Base-by-base conservation (phyloP, 2,888 invertebrate species). In the Poecilus cupreus region DNA sequence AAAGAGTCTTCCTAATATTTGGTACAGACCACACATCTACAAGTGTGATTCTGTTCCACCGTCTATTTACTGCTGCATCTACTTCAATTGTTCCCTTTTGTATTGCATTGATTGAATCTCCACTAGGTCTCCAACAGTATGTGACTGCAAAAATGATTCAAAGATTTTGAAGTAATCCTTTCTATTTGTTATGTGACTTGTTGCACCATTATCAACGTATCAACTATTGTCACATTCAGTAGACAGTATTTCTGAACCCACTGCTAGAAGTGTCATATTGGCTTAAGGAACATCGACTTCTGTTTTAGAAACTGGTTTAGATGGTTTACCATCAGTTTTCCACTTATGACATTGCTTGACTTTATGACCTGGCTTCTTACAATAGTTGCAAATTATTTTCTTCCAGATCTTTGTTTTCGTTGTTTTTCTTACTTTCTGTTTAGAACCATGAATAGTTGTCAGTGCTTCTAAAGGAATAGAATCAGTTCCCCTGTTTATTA, bases 301-400 rank as follows among this genome's bases (percentile, higher is more conserved):
- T 4, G 37, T 37, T 37, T 37, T 37, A 37, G 10, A 37, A 37
- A 37, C 37, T 57, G 57, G 57, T 16, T 57, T 57, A 20, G 57
- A 18, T 57, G 64, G 64, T 22, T 22, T 64, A 8, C 64, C 64
- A 24, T 64, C 64, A 64, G 22, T 24, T 64, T 64, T 64, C 24
- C 64, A 64, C 64, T 64, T 64, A 24, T 64, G 32, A 64, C 64
- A 64, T 64, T 64, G 64, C 13, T 26, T 26, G 32, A 64, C 64
- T 64, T 20, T 64, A 64, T 64, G 64, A 64, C 64, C 18, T 64
- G 32, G n/a, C 64, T 64, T 64, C 13, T 64, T 64, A 32, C 64
- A 64, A 32, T 64, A 64, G 10, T 64, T 24, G 32, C 18, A 64
- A 26, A 32, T 64, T 24, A 20, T 22, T 64, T 64, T 24, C 64